A percentile compares a stretch with the other conserved stretches of the same genome.
Conservation (phyloP, 2,797 vertebrate genomes). For the Gobio occitaniae region DNA sequence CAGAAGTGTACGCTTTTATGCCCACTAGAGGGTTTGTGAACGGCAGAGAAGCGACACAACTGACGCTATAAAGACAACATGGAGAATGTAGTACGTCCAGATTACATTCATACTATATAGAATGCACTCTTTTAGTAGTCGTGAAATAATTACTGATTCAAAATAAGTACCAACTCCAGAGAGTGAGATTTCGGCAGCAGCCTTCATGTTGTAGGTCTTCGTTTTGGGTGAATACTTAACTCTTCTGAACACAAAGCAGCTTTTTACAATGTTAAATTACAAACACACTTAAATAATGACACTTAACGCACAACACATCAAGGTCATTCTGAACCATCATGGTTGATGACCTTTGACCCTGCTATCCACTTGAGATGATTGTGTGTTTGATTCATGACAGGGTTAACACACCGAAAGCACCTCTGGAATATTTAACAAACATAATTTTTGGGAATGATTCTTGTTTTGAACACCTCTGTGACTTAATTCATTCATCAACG, state of each 20-base stretch:
- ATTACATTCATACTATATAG: too few relatives aligned
- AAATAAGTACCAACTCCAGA: too few relatives aligned
- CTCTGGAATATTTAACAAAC: neutral
- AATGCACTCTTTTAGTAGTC: too few relatives aligned
- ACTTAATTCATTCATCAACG: neutral
- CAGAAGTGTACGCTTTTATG: too few relatives aligned
- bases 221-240: neutral
- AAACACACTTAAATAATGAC: neutral
- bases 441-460: neutral
- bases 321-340: neutral
- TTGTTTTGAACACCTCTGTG: neutral
- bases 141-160: too few relatives aligned
- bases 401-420: neutral
- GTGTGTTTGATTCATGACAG: neutral
- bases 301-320: neutral
- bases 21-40: too few relatives aligned
- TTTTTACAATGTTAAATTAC: neutral
- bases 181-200: too few relatives aligned
- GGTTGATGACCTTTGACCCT: neutral
- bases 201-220: too few relatives aligned
- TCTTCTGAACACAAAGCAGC: neutral
- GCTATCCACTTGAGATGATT: neutral
- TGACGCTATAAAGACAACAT: too few relatives aligned
- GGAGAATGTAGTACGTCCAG: too few relatives aligned
- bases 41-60: too few relatives aligned